phyloP scores from a whole-genome alignment of 2,888 invertebrate species.

The Auanema sp. region DNA sequence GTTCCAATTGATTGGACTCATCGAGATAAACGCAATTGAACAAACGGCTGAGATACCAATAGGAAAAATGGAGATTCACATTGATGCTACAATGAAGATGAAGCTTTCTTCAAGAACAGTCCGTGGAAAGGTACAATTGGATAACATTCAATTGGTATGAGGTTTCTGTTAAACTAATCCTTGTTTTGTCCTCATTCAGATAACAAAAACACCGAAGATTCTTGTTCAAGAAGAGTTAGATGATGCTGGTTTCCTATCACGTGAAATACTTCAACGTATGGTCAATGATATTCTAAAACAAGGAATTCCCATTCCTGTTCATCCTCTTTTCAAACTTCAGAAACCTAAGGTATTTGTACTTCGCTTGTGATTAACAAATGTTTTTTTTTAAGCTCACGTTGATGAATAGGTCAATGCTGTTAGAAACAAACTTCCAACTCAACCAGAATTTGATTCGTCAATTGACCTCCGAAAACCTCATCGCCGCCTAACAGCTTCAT shows the following conservation, averaged over 20 bases:
- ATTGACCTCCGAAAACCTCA: conserved; percentile 44
- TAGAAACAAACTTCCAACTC: conserved; percentile 58
- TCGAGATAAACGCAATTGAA: conserved; percentile 32
- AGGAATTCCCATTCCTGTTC: conserved; percentile 62
- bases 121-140: conserved; percentile 55
- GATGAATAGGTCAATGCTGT: conserved; percentile 51
- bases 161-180: not conserved
- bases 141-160: conserved; percentile 50
- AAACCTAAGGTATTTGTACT: conserved; percentile 50
- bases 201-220: conserved; percentile 53
- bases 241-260: conserved; percentile 56
- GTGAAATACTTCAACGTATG: conserved; percentile 56
- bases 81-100: conserved; percentile 59
- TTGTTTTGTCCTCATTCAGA: conserved; percentile 30
- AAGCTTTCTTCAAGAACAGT: conserved; percentile 54
- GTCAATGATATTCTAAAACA: conserved; percentile 60
- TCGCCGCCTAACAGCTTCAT: not conserved
- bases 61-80: conserved; percentile 46
- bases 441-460: conserved; percentile 58
- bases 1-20: conserved; percentile 49
- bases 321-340: conserved; percentile 58
- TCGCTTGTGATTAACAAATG: not conserved
- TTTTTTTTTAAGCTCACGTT: conserved; percentile 50
- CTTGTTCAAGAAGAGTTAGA: conserved; percentile 60
- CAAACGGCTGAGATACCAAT: conserved; percentile 39